Evolutionary conservation across 2,888 invertebrate species (phyloP), one percentile per base, ranked within the genome.

Genomic region (Leucophenga maculata): DNA sequence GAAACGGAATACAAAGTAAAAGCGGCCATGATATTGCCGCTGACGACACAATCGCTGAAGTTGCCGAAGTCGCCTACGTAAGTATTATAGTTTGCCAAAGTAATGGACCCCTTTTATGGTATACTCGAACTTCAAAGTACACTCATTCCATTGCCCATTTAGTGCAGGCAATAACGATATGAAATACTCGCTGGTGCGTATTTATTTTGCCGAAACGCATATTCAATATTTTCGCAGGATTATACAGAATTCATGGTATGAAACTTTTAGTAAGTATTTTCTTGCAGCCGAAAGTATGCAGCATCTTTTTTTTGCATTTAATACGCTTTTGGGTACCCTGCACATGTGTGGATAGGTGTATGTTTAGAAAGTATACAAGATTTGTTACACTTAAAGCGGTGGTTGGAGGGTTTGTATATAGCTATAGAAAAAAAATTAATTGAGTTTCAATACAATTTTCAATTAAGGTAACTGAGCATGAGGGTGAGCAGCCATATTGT

Each of bases 191-290:
- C 68, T 84, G 54, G 71, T 86, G 67, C 81, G 77, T 73, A 80
- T 86, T 74, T 86, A 78, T 74, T 87, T 84, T 79, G 79, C 77
- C 72, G 73, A 80, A 71, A 74, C 82, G 72, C 78, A 85, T 68
- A 78, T 78, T 69, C 84, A 82, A 76, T 85, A 80, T 72, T 87
- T 81, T 77, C 79, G 81, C 65, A 85, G 84, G 79, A 83, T 85
- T 80, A 78, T 86, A 72, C 84, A 76, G 75, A 78, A 79, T 72
- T 78, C 82, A 78, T 92, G 93, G 92, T 92, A 89, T 82, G 92
- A 93, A 85, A 86, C 91, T 72, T 82, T 93, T 76, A 91, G 92
- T 92, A 88, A 91, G 92, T 89, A 2, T 26, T 26, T 26, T 2
- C 26, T n/a, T 22, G 60, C 60, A 32, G 20, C n/a, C n/a, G 39